Conservation (phyloP, 2,113 vertebrate genomes). For the Lepisosteus oculatus region DNA sequence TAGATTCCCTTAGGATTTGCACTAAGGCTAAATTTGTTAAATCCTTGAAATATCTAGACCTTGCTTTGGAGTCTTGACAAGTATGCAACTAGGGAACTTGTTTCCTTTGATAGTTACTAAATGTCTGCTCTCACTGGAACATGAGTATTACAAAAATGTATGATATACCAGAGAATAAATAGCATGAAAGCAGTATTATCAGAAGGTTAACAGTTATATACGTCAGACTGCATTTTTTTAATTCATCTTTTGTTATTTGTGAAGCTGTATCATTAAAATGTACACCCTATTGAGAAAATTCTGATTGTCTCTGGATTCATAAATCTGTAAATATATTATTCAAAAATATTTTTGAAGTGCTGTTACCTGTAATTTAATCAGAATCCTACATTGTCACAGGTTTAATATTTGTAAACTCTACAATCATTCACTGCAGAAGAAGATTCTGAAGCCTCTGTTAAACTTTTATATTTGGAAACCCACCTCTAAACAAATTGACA, state of each 20-base stretch:
- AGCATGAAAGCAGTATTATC: neutral
- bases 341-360: too few relatives aligned
- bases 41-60: neutral
- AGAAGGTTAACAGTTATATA: neutral
- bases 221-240: neutral
- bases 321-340: too few relatives aligned
- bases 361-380: too few relatives aligned
- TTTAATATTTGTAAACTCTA: too few relatives aligned
- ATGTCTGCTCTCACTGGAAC: conserved; percentile 5
- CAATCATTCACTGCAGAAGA: too few relatives aligned
- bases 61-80: conserved; percentile 18
- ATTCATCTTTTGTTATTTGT: neutral
- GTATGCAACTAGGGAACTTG: conserved; percentile 13
- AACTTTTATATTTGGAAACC: too few relatives aligned
- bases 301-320: too few relatives aligned
- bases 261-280: neutral
- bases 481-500: too few relatives aligned
- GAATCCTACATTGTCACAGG: too few relatives aligned
- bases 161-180: neutral
- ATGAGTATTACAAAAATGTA: neutral
- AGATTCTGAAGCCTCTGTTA: too few relatives aligned
- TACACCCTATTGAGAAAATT: too few relatives aligned
- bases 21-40: conserved; percentile 5
- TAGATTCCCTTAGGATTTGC: conserved; percentile 7
- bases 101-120: conserved; percentile 17